Evolutionary conservation across 2,888 invertebrate genomes (phyloP).

Genomic region (Eristalis arbustorum): DNA sequence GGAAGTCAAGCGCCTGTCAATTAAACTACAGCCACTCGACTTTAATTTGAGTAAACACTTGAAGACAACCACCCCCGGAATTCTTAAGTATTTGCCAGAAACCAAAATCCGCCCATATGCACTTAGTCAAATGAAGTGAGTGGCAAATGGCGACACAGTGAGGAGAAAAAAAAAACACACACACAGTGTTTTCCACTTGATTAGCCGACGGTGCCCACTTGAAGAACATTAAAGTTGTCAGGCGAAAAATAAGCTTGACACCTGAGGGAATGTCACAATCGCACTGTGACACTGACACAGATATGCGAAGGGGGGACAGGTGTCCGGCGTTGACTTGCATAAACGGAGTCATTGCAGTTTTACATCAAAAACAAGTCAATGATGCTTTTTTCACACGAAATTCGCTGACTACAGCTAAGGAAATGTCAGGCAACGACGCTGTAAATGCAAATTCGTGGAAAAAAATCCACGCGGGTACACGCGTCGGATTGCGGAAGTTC

Average conservation of each 20-base stretch:
- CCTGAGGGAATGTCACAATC: neutral
- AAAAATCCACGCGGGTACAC: neutral
- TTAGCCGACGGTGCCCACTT: neutral
- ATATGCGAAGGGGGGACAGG: neutral
- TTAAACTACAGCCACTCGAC: neutral
- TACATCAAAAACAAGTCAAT: neutral
- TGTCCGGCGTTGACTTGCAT: neutral
- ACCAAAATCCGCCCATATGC: neutral
- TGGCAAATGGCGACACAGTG: neutral
- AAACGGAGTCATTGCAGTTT: neutral
- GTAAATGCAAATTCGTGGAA: neutral
- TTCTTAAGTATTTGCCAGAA: neutral
- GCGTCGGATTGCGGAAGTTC: neutral
- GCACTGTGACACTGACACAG: neutral
- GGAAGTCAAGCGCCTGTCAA: neutral
- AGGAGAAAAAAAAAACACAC: neutral
- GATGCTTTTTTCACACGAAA: neutral
- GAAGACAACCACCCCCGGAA: neutral
- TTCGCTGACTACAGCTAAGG: neutral
- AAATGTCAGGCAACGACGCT: neutral
- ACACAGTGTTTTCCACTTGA: neutral
- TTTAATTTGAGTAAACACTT: neutral
- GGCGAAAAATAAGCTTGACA: neutral
- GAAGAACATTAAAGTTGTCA: neutral
- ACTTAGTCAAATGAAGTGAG: neutral